Percentiles rank a stretch among this genome's conserved stretches.
These are phyloP conservation scores for Spisula subtruncata DNA, from an alignment of 2,888 invertebrate species.

Conservation along the genomic window DNA sequence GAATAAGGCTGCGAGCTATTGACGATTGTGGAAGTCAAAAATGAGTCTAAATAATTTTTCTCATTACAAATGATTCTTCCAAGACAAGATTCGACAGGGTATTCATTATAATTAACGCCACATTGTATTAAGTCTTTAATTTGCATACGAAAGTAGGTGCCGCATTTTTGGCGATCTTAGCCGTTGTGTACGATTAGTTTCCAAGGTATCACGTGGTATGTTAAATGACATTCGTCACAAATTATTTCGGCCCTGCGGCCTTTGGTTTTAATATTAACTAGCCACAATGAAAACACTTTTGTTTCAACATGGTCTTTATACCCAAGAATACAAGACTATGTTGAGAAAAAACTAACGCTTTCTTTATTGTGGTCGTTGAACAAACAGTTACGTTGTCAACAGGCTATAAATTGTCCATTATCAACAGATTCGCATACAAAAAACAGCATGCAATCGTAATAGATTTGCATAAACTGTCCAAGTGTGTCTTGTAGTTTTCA, in stretches of 20 bases:
- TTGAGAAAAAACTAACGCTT: too few relatives aligned
- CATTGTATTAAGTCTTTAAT: constrained; percentile 69
- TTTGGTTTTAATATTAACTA: neutral
- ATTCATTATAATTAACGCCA: constrained; percentile 72
- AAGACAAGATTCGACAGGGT: constrained; percentile 54
- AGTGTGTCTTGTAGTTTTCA: constrained; percentile 4
- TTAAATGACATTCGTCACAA: neutral
- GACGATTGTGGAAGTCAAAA: constrained; percentile 51
- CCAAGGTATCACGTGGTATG: neutral
- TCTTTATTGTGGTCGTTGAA: neutral
- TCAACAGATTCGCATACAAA: neutral
- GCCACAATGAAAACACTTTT: neutral
- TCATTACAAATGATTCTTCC: constrained; percentile 63
- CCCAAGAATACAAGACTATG: too few relatives aligned
- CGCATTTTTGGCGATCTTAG: constrained; percentile 37
- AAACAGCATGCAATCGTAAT: neutral
- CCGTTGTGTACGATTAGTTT: constrained; percentile 1
- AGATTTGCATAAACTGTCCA: constrained; percentile 8
- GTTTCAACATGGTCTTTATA: too few relatives aligned
- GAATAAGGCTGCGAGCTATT: constrained; percentile 48
- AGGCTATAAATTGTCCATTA: neutral
- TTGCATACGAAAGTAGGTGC: constrained; percentile 63
- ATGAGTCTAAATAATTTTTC: constrained; percentile 45
- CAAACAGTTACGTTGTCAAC: neutral
- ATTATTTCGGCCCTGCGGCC: neutral